A percentile compares a stretch with the other conserved stretches of the same genome.
These are phyloP conservation scores for Aspidoscelis tigris DNA, from an alignment of 2,113 vertebrate genomes.

Conservation along the genomic window DNA sequence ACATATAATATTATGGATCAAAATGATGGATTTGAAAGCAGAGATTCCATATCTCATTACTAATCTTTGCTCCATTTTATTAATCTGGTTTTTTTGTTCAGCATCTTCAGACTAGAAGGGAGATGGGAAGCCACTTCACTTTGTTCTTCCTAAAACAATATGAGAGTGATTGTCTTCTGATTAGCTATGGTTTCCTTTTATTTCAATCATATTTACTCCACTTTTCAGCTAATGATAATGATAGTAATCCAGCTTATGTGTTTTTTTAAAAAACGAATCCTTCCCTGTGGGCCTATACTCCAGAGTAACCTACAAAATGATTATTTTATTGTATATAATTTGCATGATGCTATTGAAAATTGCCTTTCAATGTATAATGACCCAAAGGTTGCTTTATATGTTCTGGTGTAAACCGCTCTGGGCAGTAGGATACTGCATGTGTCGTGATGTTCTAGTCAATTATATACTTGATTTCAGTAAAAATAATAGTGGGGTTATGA, in stretches of 20 bases:
- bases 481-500: background rate
- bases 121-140: background rate
- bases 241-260: no score
- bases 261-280: no score
- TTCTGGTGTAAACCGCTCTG: background rate
- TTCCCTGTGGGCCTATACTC: no score
- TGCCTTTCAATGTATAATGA: background rate
- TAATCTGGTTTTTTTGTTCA: background rate
- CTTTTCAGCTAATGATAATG: no score
- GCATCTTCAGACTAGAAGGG: background rate
- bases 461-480: background rate
- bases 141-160: background rate
- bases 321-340: background rate
- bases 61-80: background rate
- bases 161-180: background rate
- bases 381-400: background rate
- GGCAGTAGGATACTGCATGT: background rate
- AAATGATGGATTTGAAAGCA: slow-evolving; percentile 20
- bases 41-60: background rate
- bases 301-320: no score
- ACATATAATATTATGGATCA: slow-evolving; percentile 13
- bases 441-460: no score
- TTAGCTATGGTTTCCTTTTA: background rate
- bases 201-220: no score
- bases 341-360: background rate